Evolutionary conservation across 30 jellyfish, hydroid and myxozoan species (phyloP).

Genomic region (Clytia hemisphaerica): DNA sequence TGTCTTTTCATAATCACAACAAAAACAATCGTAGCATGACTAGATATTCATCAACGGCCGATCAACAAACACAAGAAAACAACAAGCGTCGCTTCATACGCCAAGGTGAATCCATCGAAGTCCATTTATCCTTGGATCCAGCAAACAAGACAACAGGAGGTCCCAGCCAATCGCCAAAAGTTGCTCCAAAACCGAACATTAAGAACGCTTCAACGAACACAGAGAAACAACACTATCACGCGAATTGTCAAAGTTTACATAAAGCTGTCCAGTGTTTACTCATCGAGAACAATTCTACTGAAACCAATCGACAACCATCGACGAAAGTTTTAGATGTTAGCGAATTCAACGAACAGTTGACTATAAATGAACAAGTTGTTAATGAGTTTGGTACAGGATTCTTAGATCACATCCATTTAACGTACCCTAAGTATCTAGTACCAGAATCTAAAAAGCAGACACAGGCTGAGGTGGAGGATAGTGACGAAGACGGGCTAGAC

Average conservation of each 20-base stretch:
- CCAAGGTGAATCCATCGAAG: constrained; percentile 5
- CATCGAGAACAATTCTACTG: constrained; percentile 32
- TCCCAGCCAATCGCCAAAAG: neutral
- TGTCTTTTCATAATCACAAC: too few relatives aligned
- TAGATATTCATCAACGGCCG: too few relatives aligned
- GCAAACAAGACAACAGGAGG: neutral
- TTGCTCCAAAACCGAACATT: neutral
- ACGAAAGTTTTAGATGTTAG: constrained; percentile 11
- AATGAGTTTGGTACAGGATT: constrained; percentile 5
- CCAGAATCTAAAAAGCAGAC: neutral
- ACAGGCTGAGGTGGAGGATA: neutral
- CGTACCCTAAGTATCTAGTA: constrained; percentile 1
- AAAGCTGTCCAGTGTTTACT: constrained; percentile 20
- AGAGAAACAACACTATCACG: neutral
- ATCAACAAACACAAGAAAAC: too few relatives aligned
- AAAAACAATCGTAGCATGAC: too few relatives aligned
- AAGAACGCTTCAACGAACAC: neutral
- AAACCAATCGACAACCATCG: constrained; percentile 29
- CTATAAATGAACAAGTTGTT: neutral
- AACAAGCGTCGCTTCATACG: constrained; percentile 1
- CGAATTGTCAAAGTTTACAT: neutral
- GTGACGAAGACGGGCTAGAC: too few relatives aligned
- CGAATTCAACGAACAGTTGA: neutral
- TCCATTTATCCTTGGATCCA: neutral
- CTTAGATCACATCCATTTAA: constrained; percentile 7